Evolutionary conservation across 2,888 invertebrate species (phyloP), one percentile per base, ranked within the genome.

Genomic region (Lasioglossum lativentre): DNA sequence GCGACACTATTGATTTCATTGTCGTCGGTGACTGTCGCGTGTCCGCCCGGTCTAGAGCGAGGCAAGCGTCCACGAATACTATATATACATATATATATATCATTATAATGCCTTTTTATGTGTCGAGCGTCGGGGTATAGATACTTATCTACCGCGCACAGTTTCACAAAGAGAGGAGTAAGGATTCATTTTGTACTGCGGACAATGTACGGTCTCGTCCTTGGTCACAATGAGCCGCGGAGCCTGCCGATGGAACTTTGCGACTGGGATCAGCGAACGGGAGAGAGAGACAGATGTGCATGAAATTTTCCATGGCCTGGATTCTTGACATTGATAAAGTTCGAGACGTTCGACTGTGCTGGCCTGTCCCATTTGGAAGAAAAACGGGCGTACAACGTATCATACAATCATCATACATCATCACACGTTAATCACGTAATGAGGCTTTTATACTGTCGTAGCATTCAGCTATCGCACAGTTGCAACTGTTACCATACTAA

Each of bases 191-290:
- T 79, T 77, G 47, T 68, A 81, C 74, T 59, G 70, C 72, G 52
- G 23, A 38, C 76, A 68, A 30, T 70, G 68, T 40, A 80, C 72
- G 81, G 80, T 80, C 70, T 78, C 71, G 73, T 91, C 90, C 87
- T 91, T 91, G 91, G 42, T 91, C 91, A 88, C 91, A 89, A 89
- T 91, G 90, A 83, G 75, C 66, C 34, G 68, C 66, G 87, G 82
- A 83, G 86, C 78, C 84, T 84, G 81, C 40, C 71, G 73, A 78
- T 83, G 89, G 87, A 87, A 87, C 87, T 78, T 80, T 80, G 89
- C 85, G 88, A 90, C 83, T n/a, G 16, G 66, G 45, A 27, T 45
- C 45, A 45, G 30, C 63, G 63, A 63, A 63, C 30, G 19, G 19
- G 30, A 56, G 56, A 45, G 45, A n/a, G n/a, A 30, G 63, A 19